Evolutionary conservation across 2,113 vertebrate species (phyloP).

Genomic region (Dunckerocampus dactyliophorus): DNA sequence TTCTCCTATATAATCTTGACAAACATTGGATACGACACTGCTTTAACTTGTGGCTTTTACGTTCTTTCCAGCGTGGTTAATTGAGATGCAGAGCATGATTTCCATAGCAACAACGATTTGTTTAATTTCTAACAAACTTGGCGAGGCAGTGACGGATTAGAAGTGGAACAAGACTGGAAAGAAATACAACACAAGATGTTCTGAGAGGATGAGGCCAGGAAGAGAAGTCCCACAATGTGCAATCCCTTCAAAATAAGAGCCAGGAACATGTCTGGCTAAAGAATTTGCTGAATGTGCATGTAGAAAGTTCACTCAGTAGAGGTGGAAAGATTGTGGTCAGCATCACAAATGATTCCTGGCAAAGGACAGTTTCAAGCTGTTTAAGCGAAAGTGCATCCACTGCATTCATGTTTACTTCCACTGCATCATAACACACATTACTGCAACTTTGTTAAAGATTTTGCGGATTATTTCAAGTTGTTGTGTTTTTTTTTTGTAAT

Average conservation of each 20-base stretch:
- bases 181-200: constrained; percentile 22
- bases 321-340: too few relatives aligned
- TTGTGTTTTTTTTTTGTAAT: too few relatives aligned
- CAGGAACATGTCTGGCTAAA: constrained; percentile 11
- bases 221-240: background rate
- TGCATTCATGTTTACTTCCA: too few relatives aligned
- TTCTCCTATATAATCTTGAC: background rate
- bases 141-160: constrained; percentile 1
- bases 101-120: constrained; percentile 18
- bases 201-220: background rate
- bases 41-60: background rate
- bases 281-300: background rate
- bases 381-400: too few relatives aligned
- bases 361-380: too few relatives aligned
- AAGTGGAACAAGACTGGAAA: constrained; percentile 26
- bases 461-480: too few relatives aligned
- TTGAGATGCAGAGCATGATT: constrained; percentile 6
- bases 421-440: too few relatives aligned
- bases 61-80: constrained; percentile 2
- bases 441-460: too few relatives aligned
- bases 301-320: too few relatives aligned
- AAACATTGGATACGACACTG: background rate
- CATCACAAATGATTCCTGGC: too few relatives aligned
- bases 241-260: constrained; percentile 13
- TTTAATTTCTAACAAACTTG: constrained; percentile 13